Percentiles rank a stretch among this genome's conserved stretches.
Evolutionary conservation across 2,888 invertebrate species (phyloP).

Genomic region (Diplazon laetatorius): DNA sequence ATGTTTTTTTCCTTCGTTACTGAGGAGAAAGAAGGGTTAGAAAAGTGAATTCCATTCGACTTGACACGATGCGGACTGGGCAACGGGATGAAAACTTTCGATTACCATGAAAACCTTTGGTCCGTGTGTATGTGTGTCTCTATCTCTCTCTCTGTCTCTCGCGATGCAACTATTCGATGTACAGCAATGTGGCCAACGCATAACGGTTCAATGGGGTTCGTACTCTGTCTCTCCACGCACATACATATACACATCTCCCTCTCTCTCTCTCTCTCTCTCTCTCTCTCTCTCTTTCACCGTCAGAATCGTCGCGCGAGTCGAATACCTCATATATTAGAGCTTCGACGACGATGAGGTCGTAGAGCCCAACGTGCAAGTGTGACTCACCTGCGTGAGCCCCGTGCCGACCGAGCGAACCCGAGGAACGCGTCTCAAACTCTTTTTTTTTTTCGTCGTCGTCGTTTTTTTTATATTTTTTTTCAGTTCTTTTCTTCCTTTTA

Average conservation of each 20-base stretch:
- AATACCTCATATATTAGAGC: constrained; percentile 41
- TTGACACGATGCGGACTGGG: neutral
- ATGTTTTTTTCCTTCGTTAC: neutral
- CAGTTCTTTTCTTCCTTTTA: no score
- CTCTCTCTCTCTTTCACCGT: no score
- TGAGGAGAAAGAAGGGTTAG: neutral
- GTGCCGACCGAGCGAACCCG: constrained; percentile 1
- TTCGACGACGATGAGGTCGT: constrained; percentile 30
- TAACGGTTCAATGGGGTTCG: constrained; percentile 37
- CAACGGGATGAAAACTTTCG: constrained; percentile 17
- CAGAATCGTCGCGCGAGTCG: neutral
- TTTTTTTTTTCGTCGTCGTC: no score
- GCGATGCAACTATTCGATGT: constrained; percentile 21
- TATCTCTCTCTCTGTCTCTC: no score
- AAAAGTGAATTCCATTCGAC: constrained; percentile 11
- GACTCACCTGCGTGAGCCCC: constrained; percentile 52
- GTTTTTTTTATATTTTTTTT: no score
- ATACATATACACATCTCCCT: no score
- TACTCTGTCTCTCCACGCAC: no score
- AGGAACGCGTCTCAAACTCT: no score
- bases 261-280: no score
- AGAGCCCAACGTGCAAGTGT: no score
- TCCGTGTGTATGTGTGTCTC: no score
- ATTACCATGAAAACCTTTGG: constrained; percentile 17
- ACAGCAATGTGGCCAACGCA: constrained; percentile 3